Evolutionary conservation across 92 coral and sea anemone genomes (phyloP), one percentile per base, ranked within the genome.

Genomic region (Siderastrea siderea): DNA sequence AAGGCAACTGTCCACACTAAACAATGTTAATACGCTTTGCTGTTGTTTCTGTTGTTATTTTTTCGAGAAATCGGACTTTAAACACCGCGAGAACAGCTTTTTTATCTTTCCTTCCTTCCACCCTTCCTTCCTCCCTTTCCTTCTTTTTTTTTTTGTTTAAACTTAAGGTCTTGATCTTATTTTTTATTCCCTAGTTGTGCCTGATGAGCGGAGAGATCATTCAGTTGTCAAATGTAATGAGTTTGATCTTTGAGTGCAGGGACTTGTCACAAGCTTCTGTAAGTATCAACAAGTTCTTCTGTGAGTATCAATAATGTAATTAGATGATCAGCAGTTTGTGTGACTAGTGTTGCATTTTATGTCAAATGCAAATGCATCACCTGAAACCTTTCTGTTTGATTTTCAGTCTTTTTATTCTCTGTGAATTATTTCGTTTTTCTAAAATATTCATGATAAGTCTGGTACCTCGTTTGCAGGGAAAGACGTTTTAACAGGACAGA

Each of bases 191-290:
- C 11, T 89, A 97, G 99, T 89, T 97, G 70, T 97, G 99, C 80
- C 71, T 97, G 92, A 97, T 97, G 99, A 97, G 99, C 80, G 99
- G 99, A 48, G 99, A 97, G 78, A 97, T 97, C 70, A 97, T 97
- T 81, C 99, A 97, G 91, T 83, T 97, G 68, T 97, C 99, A 38
- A 97, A 97, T 77, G 98, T 94, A 60, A 97, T 97, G 99, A 97
- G 99, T 85, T 90, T 97, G 90, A 97, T 97, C 86, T 97, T 97
- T 68, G 99, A 97, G 87, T 97, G 99, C 81, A 93, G 98, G 69
- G 99, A 97, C 78, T 83, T 97, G 70, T 97, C 99, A 16, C 99
- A 97, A 75, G 99, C 99, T 6, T 97, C 99, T 85, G 99, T 97
- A 91, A 94, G 98, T 91, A 85, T 44, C 49, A 15, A n/a, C 19